Conservation (phyloP, 2,113 vertebrate species). For the Chionodraco myersi region DNA sequence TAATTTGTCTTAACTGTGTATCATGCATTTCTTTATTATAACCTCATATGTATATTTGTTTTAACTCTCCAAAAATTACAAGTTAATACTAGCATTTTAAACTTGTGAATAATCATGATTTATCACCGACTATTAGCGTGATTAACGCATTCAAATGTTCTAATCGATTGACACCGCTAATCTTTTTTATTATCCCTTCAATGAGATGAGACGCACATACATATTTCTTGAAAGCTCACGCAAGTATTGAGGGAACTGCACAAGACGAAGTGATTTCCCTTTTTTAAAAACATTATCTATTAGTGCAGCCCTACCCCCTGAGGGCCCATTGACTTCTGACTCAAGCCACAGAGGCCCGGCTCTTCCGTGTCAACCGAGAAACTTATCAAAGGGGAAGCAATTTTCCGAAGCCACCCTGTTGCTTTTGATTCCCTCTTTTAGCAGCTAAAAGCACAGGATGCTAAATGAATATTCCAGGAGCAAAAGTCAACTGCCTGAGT, state of each 20-base stretch:
- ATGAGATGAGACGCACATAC: not conserved
- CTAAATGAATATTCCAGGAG: slow-evolving; percentile 69
- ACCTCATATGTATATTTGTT: no score
- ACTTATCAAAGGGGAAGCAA: slow-evolving; percentile 39
- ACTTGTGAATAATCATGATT: no score
- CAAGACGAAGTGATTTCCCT: not conserved
- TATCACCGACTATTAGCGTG: no score
- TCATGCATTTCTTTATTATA: no score
- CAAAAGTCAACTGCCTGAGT: slow-evolving; percentile 66
- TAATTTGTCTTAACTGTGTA: no score
- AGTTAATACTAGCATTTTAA: no score
- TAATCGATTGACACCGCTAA: no score
- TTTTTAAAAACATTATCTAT: slow-evolving; percentile 14
- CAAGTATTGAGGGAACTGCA: not conserved
- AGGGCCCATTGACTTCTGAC: slow-evolving; percentile 48
- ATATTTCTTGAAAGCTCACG: not conserved
- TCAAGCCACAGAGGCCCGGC: slow-evolving; percentile 26
- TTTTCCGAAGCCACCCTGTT: slow-evolving; percentile 48
- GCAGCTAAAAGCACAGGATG: slow-evolving; percentile 54
- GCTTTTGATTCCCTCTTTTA: slow-evolving; percentile 60
- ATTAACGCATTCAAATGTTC: no score
- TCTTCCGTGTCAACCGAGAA: slow-evolving; percentile 17
- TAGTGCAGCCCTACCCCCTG: slow-evolving; percentile 6
- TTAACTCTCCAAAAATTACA: no score
- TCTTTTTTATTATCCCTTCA: not conserved